Base-by-base conservation (phyloP, 2,888 invertebrate genomes). In the Halictus quadricinctus region DNA sequence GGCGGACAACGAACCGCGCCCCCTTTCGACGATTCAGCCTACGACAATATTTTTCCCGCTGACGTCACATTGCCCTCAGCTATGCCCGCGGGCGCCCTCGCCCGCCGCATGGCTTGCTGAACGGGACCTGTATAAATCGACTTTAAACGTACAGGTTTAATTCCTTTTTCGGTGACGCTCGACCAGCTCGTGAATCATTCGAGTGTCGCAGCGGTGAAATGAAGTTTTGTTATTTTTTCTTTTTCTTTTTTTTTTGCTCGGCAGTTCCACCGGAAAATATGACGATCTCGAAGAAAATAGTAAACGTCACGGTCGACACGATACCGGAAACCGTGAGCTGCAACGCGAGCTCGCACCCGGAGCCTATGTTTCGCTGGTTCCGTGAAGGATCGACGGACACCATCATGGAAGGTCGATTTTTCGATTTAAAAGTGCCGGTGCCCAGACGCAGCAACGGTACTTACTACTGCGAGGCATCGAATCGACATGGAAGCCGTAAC, bases 261-360 rank as follows among this genome's bases (percentile, higher is more conserved):
- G 43, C 93, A 97, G 97, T 96, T 95, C 96, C 97, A 87, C 98
- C 98, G n/a, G 98, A 98, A 93, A 97, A 98, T 92, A 96, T 98
- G 89, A 97, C 96, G 1, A 97, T 98, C 15, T 96, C 97, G 6
- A 95, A 95, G 80, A 95, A 92, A 76, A 92, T 95, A 48, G 95
- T 96, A 60, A 95, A 95, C 87, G 96, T 96, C 41, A 94, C 95
- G 60, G 96, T 96, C 90, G 95, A 96, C 82, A 95, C 96, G 85
- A 95, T 95, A 80, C 96, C 96, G 2, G 95, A 95, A 83, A 95
- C 95, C 81, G 96, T 96, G 50, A 95, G 95, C 86, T 96, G 96
- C 92, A 95, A 94, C 85, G 96, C 96, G 1, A 96, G 95, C 85
- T 97, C 97, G 2, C 96, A 96, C 91, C 97, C 97, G 0, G 96